A percentile compares a stretch with the other conserved stretches of the same genome.
Evolutionary conservation across 2,888 invertebrate species (phyloP).

Genomic region (Dermolepida albohirtum): DNA sequence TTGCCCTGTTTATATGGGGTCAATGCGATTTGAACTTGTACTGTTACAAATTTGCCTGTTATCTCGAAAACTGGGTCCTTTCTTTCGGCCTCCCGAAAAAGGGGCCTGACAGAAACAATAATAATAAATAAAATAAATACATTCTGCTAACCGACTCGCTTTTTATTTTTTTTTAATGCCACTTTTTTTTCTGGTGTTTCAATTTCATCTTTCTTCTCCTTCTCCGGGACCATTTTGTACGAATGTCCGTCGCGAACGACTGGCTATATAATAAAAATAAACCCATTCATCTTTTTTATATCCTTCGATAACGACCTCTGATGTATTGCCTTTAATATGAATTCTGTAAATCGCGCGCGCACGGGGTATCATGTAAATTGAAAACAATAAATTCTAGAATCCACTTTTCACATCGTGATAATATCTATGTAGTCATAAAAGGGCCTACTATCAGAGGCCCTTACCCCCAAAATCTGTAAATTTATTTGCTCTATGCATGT

Average conservation of each 20-base stretch:
- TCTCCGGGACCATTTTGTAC: too few species aligned
- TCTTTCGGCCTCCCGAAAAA: too few species aligned
- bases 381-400: constrained; percentile 39
- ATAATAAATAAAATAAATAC: constrained; percentile 9
- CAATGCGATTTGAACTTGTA: constrained; percentile 21
- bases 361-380: constrained; percentile 43
- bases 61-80: too few species aligned
- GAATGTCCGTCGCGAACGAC: neutral
- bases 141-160: neutral
- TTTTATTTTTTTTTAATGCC: neutral
- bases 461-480: constrained; percentile 17
- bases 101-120: neutral
- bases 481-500: constrained; percentile 17
- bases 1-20: constrained; percentile 31
- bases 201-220: constrained; percentile 4
- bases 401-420: constrained; percentile 38
- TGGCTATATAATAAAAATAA: constrained; percentile 41
- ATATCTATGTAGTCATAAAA: constrained; percentile 32
- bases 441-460: constrained; percentile 10
- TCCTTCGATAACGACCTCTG: constrained; percentile 41
- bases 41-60: constrained; percentile 31
- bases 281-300: constrained; percentile 42
- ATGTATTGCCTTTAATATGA: constrained; percentile 40
- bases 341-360: constrained; percentile 30
- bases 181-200: neutral